Evolutionary conservation across 2,888 invertebrate species (phyloP).

Genomic region (Drosophila recens): DNA sequence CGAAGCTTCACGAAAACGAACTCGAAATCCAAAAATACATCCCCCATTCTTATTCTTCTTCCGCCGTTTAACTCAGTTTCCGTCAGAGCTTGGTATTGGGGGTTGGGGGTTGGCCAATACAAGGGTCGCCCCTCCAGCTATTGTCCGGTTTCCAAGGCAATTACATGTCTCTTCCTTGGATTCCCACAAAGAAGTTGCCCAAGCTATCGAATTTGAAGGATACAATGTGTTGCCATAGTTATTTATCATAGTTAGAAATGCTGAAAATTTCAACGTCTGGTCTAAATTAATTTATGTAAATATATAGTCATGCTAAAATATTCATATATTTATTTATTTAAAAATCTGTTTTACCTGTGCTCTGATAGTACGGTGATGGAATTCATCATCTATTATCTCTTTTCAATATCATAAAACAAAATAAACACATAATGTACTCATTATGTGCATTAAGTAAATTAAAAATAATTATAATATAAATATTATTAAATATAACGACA

Average conservation of each 20-base stretch:
- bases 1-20: slow-evolving; percentile 15
- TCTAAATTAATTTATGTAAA: not conserved
- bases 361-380: too few species aligned
- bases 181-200: not conserved
- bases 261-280: not conserved
- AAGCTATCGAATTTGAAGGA: not conserved
- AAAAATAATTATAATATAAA: too few species aligned
- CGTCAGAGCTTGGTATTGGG: not conserved
- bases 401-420: too few species aligned
- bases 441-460: too few species aligned
- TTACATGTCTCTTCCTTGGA: not conserved
- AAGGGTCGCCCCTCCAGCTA: not conserved
- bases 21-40: slow-evolving; percentile 5
- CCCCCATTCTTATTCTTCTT: not conserved
- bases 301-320: not conserved
- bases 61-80: not conserved
- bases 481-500: too few species aligned
- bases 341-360: too few species aligned
- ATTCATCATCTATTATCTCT: too few species aligned
- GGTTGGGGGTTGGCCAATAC: not conserved
- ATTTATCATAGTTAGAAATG: not conserved
- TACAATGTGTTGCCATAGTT: not conserved
- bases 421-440: too few species aligned
- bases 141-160: slow-evolving; percentile 17
- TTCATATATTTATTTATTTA: too few species aligned